A percentile compares a stretch with the other conserved stretches of the same genome.
Conservation (phyloP, 2,113 vertebrate genomes). For the Peromyscus leucopus region DNA sequence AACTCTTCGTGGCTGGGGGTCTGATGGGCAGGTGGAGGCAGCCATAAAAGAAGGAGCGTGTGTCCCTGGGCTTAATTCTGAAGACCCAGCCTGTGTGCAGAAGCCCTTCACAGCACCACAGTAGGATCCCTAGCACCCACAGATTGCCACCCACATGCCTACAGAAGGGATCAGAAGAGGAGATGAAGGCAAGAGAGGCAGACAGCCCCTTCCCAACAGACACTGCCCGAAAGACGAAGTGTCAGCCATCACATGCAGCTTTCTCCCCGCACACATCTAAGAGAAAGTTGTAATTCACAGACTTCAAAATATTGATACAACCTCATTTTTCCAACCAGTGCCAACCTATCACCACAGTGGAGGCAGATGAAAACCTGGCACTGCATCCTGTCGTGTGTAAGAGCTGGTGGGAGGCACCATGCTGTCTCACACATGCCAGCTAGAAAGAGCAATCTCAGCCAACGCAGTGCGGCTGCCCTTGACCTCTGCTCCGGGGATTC, state of each 20-base stretch:
- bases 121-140: neutral
- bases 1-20: neutral
- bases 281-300: neutral
- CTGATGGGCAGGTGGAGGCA: neutral
- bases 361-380: neutral
- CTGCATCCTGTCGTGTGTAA: no score
- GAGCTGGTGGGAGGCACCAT: neutral
- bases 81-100: neutral
- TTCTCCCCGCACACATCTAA: neutral
- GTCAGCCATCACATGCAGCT: neutral
- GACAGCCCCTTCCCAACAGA: neutral
- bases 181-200: neutral
- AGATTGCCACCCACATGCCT: neutral
- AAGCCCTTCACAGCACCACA: neutral
- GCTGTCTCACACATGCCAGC: no score
- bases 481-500: neutral
- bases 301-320: constrained; percentile 34
- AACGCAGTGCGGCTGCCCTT: neutral
- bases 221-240: neutral
- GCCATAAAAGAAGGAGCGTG: neutral
- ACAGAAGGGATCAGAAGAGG: neutral
- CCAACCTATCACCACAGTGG: neutral
- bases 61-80: neutral
- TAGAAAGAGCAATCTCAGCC: fast-evolving
- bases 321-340: neutral